These are phyloP conservation scores for Malurus elegans DNA, from an alignment of 2,113 vertebrate species.

Conservation along the genomic window DNA sequence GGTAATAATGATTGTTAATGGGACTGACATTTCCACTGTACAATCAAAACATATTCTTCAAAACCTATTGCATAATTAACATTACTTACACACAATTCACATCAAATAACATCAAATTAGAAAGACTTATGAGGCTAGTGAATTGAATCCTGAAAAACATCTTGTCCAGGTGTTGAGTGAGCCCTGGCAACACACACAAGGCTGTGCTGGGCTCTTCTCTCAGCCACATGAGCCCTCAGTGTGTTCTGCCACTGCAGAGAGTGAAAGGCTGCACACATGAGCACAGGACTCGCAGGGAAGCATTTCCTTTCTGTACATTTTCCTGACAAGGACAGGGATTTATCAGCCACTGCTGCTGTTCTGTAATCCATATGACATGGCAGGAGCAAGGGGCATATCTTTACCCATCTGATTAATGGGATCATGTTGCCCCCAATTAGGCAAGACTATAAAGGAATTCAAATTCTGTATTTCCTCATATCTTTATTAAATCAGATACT, in stretches of 20 bases:
- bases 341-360: background rate
- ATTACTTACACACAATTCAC: constrained; percentile 62
- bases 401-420: background rate
- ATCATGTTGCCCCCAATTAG: background rate
- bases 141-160: background rate
- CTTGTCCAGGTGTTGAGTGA: background rate
- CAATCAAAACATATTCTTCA: constrained; percentile 63
- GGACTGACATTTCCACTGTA: constrained; percentile 72
- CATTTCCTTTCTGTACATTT: background rate
- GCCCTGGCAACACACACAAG: background rate
- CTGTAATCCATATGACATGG: background rate
- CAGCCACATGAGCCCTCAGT: background rate
- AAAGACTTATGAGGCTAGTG: constrained; percentile 27
- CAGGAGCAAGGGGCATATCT: background rate
- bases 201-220: background rate
- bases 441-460: background rate
- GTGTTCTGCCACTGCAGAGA: background rate
- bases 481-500: background rate
- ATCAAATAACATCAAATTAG: constrained; percentile 49
- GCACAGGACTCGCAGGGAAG: background rate
- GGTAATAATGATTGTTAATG: constrained; percentile 72
- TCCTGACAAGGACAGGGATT: background rate
- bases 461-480: background rate
- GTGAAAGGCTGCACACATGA: background rate
- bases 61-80: constrained; percentile 64